These are phyloP conservation scores for Thalassaphorura encarpata DNA, from an alignment of 1,140 invertebrate species.

Conservation along the genomic window DNA sequence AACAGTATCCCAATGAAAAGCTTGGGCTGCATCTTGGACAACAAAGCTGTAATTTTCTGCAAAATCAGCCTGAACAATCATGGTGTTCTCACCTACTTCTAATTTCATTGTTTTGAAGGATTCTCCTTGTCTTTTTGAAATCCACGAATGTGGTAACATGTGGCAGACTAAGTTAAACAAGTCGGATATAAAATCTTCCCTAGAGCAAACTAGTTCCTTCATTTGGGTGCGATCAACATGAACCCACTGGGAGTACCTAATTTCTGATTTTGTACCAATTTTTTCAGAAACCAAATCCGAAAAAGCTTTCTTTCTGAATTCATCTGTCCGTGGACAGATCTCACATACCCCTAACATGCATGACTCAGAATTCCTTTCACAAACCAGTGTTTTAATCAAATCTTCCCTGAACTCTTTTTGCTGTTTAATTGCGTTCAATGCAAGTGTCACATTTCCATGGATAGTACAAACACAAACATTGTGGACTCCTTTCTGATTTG, in stretches of 20 bases:
- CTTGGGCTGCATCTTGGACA: constrained; percentile 26
- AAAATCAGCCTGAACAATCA: constrained; percentile 27
- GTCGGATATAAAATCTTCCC: not conserved
- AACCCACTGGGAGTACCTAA: not conserved
- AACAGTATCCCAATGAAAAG: constrained; percentile 24
- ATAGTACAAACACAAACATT: not conserved
- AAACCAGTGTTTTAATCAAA: not conserved
- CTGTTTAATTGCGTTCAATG: not conserved
- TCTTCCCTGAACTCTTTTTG: not conserved
- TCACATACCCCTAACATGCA: not conserved
- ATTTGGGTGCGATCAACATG: not conserved
- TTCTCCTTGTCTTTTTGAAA: not conserved
- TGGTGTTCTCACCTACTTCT: not conserved
- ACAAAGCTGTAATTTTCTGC: constrained; percentile 30
- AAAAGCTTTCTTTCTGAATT: not conserved
- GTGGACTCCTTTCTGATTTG: not conserved
- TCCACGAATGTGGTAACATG: not conserved
- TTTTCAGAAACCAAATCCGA: not conserved
- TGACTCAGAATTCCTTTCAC: not conserved
- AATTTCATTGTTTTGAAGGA: not conserved
- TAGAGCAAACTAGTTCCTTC: not conserved
- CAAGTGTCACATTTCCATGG: not conserved
- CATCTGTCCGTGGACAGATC: not conserved
- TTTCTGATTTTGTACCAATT: not conserved
- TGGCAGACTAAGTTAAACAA: not conserved